Conservation (phyloP, 2,113 vertebrate genomes). For the Caloenas nicobarica region DNA sequence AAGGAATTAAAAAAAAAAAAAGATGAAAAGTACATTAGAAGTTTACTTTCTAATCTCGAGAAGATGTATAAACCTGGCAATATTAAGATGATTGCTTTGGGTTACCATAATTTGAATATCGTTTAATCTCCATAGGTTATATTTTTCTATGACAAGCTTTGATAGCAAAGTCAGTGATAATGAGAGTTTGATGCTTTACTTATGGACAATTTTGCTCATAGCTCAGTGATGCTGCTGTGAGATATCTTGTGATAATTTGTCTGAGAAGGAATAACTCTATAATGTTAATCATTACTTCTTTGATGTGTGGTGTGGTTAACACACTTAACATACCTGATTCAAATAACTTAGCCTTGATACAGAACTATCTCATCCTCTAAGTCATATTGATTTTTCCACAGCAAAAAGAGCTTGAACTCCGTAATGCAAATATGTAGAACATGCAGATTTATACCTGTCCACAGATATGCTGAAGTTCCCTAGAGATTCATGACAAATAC, state of each 20-base stretch:
- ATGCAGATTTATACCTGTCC: background rate
- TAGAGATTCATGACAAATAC: background rate
- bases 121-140: constrained; percentile 31
- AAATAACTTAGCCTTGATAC: constrained; percentile 25
- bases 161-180: constrained; percentile 16
- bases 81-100: constrained; percentile 21
- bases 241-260: constrained; percentile 39
- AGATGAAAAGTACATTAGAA: background rate
- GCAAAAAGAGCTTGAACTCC: background rate
- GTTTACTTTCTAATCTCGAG: constrained; percentile 7
- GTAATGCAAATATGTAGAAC: background rate
- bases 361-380: constrained; percentile 14
- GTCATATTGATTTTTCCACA: background rate
- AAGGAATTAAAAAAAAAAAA: constrained; percentile 21
- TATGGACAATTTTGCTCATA: constrained; percentile 28
- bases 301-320: constrained; percentile 65
- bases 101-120: constrained; percentile 35
- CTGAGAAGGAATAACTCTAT: constrained; percentile 47
- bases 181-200: constrained; percentile 35
- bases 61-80: background rate
- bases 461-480: background rate
- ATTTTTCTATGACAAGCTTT: constrained; percentile 17
- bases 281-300: constrained; percentile 64
- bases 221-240: background rate
- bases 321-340: constrained; percentile 50